Percentiles rank a stretch among this genome's conserved stretches.
Evolutionary conservation across 2,888 invertebrate species (phyloP).

Genomic region (Cataglyphis rosenhaueri): DNA sequence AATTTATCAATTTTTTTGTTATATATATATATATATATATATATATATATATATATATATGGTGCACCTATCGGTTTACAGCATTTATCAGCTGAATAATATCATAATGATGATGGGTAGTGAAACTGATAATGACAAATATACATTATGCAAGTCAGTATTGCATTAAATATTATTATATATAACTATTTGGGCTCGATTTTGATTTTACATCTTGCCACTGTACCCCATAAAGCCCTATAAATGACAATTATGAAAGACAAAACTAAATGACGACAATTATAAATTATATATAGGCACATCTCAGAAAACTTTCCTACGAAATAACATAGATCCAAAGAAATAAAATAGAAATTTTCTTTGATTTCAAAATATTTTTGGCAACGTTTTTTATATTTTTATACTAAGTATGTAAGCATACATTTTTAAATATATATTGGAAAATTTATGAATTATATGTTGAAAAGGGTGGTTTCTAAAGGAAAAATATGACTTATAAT

Average conservation of each 20-base stretch:
- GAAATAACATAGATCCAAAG: constrained; percentile 11
- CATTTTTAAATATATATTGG: constrained; percentile 2
- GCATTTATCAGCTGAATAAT: background rate
- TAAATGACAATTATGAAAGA: constrained; percentile 24
- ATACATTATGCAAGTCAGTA: constrained; percentile 71
- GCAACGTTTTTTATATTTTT: background rate
- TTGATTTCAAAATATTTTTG: background rate
- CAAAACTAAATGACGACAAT: constrained; percentile 5
- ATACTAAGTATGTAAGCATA: background rate
- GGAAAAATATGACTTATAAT: background rate
- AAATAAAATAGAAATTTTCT: constrained; percentile 2
- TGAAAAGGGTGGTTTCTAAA: background rate
- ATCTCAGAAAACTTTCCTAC: constrained; percentile 60
- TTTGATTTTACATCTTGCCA: constrained; percentile 1
- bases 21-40: background rate
- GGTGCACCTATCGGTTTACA: constrained; percentile 25
- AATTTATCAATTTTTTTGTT: constrained; percentile 19
- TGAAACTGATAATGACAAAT: constrained; percentile 49
- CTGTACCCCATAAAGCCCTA: background rate
- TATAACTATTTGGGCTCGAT: constrained; percentile 17
- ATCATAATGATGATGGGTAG: background rate
- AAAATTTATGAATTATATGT: constrained; percentile 3
- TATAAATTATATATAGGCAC: constrained; percentile 65
- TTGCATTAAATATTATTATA: constrained; percentile 62
- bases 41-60: background rate